A percentile compares a stretch with the other conserved stretches of the same genome.
These are phyloP conservation scores for Tricholaema leucomelas DNA, from an alignment of 2,113 vertebrate species.

Conservation along the genomic window DNA sequence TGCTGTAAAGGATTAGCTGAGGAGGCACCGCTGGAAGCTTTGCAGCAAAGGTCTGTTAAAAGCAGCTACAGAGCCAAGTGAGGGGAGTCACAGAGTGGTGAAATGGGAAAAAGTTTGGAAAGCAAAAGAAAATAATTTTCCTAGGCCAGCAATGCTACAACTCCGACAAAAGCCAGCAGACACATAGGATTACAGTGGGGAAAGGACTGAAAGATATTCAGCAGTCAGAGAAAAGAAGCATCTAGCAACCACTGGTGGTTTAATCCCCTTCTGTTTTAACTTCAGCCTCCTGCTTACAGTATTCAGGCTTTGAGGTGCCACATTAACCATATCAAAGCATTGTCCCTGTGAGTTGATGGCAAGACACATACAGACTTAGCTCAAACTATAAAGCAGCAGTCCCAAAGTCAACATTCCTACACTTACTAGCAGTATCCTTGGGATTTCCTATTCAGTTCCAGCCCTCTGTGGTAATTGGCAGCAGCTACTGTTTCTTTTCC, in stretches of 20 bases:
- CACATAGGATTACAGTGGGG: not conserved
- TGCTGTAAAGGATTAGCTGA: not conserved
- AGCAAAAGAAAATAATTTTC: not conserved
- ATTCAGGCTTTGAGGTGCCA: not conserved
- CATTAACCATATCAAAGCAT: not conserved
- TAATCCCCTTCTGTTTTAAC: not conserved
- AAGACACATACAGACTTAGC: not conserved
- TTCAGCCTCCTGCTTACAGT: not conserved
- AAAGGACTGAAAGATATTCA: not conserved
- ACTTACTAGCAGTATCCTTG: accelerated
- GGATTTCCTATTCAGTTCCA: not conserved
- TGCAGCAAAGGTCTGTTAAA: not conserved
- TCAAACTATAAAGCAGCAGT: not conserved
- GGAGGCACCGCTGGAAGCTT: not conserved
- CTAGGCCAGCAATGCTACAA: not conserved
- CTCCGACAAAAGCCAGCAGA: not conserved
- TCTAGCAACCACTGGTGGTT: not conserved
- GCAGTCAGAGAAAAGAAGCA: not conserved
- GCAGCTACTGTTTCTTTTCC: not conserved
- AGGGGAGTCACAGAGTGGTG: not conserved
- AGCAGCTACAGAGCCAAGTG: not conserved
- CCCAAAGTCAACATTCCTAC: not conserved
- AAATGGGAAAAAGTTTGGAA: not conserved
- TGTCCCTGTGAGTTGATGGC: accelerated
- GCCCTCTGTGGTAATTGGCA: not conserved